Conservation (phyloP, 2,888 invertebrate species). For the Creontiades dilutus region DNA sequence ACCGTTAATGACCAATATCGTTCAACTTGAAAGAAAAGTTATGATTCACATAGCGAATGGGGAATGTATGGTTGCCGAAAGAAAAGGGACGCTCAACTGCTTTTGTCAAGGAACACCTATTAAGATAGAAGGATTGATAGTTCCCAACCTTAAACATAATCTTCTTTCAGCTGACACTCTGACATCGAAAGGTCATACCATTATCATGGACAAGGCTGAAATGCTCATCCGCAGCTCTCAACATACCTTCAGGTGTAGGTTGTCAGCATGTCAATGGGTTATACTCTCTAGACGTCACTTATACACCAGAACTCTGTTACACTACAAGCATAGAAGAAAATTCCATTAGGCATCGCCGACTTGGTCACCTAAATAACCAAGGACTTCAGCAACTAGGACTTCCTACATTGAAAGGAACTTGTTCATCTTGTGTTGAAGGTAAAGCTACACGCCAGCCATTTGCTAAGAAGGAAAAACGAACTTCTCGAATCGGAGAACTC, state of each 20-base stretch:
- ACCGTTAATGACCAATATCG: constrained; percentile 23
- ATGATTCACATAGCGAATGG: constrained; percentile 64
- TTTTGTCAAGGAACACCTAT: constrained; percentile 45
- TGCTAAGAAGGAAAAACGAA: no score
- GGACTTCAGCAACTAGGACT: no score
- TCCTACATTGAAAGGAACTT: no score
- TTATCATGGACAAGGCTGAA: not conserved
- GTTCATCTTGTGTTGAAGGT: no score
- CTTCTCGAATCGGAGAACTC: no score
- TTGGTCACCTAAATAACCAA: no score
- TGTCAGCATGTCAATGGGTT: not conserved
- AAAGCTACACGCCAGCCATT: no score
- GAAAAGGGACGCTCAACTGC: constrained; percentile 43
- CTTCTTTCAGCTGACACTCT: constrained; percentile 23
- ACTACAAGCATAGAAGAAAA: no score
- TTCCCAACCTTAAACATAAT: constrained; percentile 59
- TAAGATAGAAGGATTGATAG: no score
- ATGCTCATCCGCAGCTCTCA: not conserved
- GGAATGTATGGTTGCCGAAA: constrained; percentile 13
- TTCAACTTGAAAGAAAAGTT: not conserved
- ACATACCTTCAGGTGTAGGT: not conserved
- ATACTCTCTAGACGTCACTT: no score
- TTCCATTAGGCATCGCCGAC: no score
- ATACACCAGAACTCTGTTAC: no score
- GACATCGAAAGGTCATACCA: not conserved